These are phyloP conservation scores for Scortum barcoo DNA, from an alignment of 2,113 vertebrate genomes.

Conservation along the genomic window DNA sequence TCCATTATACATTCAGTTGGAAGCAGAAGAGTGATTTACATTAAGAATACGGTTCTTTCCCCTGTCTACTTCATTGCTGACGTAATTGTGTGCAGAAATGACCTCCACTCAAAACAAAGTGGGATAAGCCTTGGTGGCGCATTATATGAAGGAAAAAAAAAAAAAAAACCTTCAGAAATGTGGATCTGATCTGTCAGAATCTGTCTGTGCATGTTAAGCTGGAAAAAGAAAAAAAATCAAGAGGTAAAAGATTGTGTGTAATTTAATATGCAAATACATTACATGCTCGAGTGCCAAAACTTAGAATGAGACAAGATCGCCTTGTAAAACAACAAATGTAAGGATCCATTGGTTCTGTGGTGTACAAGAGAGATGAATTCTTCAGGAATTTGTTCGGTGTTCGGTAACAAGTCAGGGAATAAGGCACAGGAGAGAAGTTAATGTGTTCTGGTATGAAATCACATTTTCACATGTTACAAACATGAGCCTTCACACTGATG, in stretches of 20 bases:
- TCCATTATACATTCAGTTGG: slow-evolving; percentile 63
- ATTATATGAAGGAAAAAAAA: slow-evolving; percentile 33
- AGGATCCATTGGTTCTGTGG: slow-evolving; percentile 17
- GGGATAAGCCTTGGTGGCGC: slow-evolving; percentile 35
- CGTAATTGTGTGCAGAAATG: slow-evolving; percentile 57
- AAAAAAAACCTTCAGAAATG: slow-evolving; percentile 26
- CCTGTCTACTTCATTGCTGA: slow-evolving; percentile 63
- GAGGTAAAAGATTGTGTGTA: slow-evolving; percentile 27
- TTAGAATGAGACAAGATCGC: slow-evolving; percentile 10
- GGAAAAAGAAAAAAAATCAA: slow-evolving; percentile 4
- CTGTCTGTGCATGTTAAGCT: slow-evolving; percentile 3
- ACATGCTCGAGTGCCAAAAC: slow-evolving; percentile 3
- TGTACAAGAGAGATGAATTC: slow-evolving; percentile 19
- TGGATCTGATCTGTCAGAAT: slow-evolving; percentile 1
- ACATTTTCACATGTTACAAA: slow-evolving; percentile 71
- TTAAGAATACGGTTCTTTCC: slow-evolving; percentile 57
- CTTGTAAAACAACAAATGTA: slow-evolving; percentile 24
- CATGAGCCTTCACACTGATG: slow-evolving; percentile 71
- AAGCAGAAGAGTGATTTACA: slow-evolving; percentile 65
- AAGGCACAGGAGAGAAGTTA: slow-evolving; percentile 61
- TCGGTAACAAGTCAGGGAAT: slow-evolving; percentile 36
- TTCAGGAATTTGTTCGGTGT: slow-evolving; percentile 24
- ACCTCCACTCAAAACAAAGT: slow-evolving; percentile 51
- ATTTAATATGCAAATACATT: slow-evolving; percentile 39
- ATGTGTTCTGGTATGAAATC: slow-evolving; percentile 73